Base-by-base conservation (phyloP, 2,113 vertebrate genomes). In the Colius striatus region DNA sequence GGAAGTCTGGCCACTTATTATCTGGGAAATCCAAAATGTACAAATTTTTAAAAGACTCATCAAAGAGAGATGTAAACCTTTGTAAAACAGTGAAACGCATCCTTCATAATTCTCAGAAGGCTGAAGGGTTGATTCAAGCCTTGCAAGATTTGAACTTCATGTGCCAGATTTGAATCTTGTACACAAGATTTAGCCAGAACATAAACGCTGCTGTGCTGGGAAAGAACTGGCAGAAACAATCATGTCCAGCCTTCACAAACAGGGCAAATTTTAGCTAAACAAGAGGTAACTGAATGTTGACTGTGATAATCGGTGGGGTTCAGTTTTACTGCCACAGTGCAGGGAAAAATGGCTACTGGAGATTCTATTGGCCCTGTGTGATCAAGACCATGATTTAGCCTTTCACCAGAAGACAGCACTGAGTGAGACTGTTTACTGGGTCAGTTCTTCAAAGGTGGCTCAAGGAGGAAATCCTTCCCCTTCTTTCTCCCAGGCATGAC, bases 331-430 rank as follows among this genome's bases (percentile, higher is more conserved):
- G 76, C 60, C 55, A 36, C 25, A 57, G 48, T 20, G 41, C 79
- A 43, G 36, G 29, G 50, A 45, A 36, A 63, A 92, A 84, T 20
- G 60, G 68, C 57, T 68, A 50, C 48, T 27, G 57, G 50, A 80
- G 72, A 53, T 60, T 88, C 90, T 68, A 77, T 17, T 47, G 51
- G 76, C 43, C 79, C 81, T 72, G 36, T 21, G 9, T 9, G 53
- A 74, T 6, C 0, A 0, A 71, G 58, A 53, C 18, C 72, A 51
- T 0, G 1, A 57, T 0, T 89, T 6, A 80, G 34, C 19, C 41
- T 80, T 81, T 87, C 65, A 17, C 4, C 48, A 63, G 51, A 84
- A 68, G 50, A 23, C 53, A 67, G 61, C 32, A 57, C 1, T 0
- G 5, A 86, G 32, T 11, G 16, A 66, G 60, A 58, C 43, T 27